Base-by-base conservation (phyloP, 2,888 invertebrate genomes). In the Temnothorax rugatulus region DNA sequence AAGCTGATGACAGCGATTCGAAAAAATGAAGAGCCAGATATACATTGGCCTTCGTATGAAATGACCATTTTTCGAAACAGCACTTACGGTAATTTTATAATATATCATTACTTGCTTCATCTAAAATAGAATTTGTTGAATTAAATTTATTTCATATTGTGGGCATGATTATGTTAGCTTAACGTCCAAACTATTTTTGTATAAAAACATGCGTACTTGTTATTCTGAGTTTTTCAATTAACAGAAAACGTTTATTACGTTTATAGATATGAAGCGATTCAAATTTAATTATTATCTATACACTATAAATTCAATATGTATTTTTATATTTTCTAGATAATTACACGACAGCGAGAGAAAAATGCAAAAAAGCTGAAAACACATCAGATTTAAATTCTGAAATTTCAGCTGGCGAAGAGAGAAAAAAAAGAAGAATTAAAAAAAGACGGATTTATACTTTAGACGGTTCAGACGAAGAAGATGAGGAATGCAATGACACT, bases 1-100 rank as follows among this genome's bases (percentile, higher is more conserved):
- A 73, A 54, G 1, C 9, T 54, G 0, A 3, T 57, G 38, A 2
- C 21, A 57, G 25, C 15, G 4, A 73, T 57, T 18, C 13, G 25
- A 2, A 71, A 71, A 25, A 54, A 73, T 73, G 57, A 41, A 57
- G 41, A 73, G 5, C 57, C 57, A 21, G 15, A 73, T 41, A 73
- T 21, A 44, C n/a, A 34, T 44, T 73, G 57, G 57, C 73, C 57
- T 73, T 73, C 38, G 9, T 73, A 73, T 18, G 4, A 44, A 57
- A 15, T 73, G 2, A 59, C 38, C 0, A 44, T 57, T 41, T 73
- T 73, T 44, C 15, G 57, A 44, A 57, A 73, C 15, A 57, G 41
- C 41, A 73, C 54, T 25, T 73, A 41, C 1, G 41, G 25, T 73
- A 52, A 54, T 21, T 3, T 21, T 3, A 54, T 25, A 11, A 50